These are phyloP conservation scores for Nymphalis polychloros DNA, from an alignment of 2,888 invertebrate species.

Conservation along the genomic window DNA sequence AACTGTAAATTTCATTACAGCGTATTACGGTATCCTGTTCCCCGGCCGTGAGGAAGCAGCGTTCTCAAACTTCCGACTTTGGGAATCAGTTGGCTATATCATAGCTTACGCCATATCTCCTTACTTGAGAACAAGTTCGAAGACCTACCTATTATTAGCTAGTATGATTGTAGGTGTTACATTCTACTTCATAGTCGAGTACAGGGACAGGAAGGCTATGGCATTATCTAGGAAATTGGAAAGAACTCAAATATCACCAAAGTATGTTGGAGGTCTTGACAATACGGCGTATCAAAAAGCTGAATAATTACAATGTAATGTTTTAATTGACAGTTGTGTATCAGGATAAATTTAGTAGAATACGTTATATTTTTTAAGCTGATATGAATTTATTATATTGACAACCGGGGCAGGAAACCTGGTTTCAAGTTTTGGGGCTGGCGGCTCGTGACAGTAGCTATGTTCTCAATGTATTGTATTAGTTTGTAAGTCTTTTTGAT, in stretches of 20 bases:
- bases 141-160: slow-evolving; percentile 77
- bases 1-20: slow-evolving; percentile 51
- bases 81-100: slow-evolving; percentile 86
- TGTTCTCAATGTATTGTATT: too few species aligned
- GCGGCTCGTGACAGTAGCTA: too few species aligned
- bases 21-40: slow-evolving; percentile 85
- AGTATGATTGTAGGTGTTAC: slow-evolving; percentile 76
- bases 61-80: slow-evolving; percentile 86
- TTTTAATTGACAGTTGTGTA: neutral
- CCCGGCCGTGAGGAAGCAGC: slow-evolving; percentile 84
- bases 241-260: slow-evolving; percentile 15
- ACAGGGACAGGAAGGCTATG: slow-evolving; percentile 51
- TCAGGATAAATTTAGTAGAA: too few species aligned
- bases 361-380: too few species aligned
- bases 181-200: slow-evolving; percentile 76
- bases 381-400: too few species aligned
- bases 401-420: too few species aligned
- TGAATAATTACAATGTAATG: slow-evolving; percentile 39
- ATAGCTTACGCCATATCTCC: slow-evolving; percentile 83
- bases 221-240: slow-evolving; percentile 47
- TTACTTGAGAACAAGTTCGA: slow-evolving; percentile 74
- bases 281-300: slow-evolving; percentile 64
- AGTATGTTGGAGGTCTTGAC: slow-evolving; percentile 56
- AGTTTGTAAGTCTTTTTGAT: too few species aligned
- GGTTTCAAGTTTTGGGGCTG: too few species aligned